Conservation (phyloP, 2,888 invertebrate genomes). For the Physocephala rufipes region DNA sequence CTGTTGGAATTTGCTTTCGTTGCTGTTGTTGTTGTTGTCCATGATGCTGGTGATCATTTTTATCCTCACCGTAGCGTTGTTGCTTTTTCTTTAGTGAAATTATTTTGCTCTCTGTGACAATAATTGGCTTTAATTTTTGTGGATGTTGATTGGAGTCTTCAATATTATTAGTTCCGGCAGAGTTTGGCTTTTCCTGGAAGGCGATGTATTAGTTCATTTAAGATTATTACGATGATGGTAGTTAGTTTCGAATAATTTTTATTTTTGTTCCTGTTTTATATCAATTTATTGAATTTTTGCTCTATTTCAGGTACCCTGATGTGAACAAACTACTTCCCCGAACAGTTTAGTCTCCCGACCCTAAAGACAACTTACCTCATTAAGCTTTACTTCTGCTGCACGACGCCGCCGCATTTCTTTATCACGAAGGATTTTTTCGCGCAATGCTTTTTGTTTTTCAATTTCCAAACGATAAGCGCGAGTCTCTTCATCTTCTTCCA, state of each 20-base stretch:
- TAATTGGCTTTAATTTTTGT: constrained; percentile 55
- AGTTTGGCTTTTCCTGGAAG: constrained; percentile 56
- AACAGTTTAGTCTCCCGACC: not conserved
- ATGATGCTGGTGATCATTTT: constrained; percentile 24
- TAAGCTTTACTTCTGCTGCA: constrained; percentile 64
- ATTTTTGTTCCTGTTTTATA: too few relatives aligned
- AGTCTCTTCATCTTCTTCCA: constrained; percentile 68
- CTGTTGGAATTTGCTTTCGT: constrained; percentile 58
- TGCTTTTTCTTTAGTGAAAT: constrained; percentile 62
- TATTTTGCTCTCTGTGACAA: constrained; percentile 62
- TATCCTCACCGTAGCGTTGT: constrained; percentile 46
- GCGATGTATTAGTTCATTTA: constrained; percentile 30
- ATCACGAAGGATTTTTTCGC: constrained; percentile 66
- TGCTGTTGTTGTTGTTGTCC: constrained; percentile 41
- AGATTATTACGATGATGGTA: not conserved
- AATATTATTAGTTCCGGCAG: constrained; percentile 18
- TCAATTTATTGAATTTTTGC: not conserved
- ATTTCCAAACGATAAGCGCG: constrained; percentile 66
- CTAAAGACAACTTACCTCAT: constrained; percentile 55
- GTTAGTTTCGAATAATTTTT: not conserved
- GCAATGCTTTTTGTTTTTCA: constrained; percentile 67
- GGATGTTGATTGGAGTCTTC: constrained; percentile 41
- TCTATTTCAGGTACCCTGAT: too few relatives aligned
- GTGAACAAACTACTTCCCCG: not conserved
- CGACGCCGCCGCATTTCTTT: constrained; percentile 67